Base-by-base conservation (phyloP, 2,797 vertebrate species). In the Scarus forsteni region DNA sequence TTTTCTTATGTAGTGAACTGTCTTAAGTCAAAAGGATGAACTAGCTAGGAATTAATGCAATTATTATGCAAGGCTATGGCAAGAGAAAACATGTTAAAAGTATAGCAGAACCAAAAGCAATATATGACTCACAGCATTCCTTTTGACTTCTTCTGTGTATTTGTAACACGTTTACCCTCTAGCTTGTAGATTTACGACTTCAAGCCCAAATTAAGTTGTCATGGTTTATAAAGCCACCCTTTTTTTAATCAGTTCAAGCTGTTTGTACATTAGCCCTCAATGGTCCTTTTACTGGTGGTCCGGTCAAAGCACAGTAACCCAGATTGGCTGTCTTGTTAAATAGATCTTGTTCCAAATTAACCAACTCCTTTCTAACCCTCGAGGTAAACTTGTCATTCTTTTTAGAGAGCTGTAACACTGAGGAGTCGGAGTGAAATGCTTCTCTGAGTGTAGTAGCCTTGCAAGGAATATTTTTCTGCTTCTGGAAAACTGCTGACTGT, bases 281-380 rank as follows among this genome's bases (percentile, higher is more conserved):
- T 36, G 45, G 49, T 74, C 60, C 39, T 74, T 40, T 77, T 18
- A 66, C 56, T 58, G 38, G 34, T 60, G 53, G 34, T 57, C 35
- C 6, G 49, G 36, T 27, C 56, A 19, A 70, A 39, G 5, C 54
- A 44, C 52, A 45, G 40, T 39, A 11, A 16, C 5, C 16, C 50
- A 55, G 48, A 79, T 75, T 52, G 48, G 10, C 50, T 48, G 15
- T 16, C 56, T 19, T 45, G 71, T 81, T 60, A 66, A 73, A 64
- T 58, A 66, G 43, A 81, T 59, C 62, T 68, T 73, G 75, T 84
- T 80, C 75, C 39, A 79, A 78, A 82, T 82, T 48, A 80, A 74
- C 42, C 53, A 66, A 42, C 60, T 54, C 36, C 58, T 50, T 55
- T 73, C 27, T 15, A 18, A 11, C 48, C 73, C 64, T 5, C 0